A percentile compares a stretch with the other conserved stretches of the same genome.
Conservation (phyloP, 2,888 invertebrate genomes). For the Micropterix aruncella region DNA sequence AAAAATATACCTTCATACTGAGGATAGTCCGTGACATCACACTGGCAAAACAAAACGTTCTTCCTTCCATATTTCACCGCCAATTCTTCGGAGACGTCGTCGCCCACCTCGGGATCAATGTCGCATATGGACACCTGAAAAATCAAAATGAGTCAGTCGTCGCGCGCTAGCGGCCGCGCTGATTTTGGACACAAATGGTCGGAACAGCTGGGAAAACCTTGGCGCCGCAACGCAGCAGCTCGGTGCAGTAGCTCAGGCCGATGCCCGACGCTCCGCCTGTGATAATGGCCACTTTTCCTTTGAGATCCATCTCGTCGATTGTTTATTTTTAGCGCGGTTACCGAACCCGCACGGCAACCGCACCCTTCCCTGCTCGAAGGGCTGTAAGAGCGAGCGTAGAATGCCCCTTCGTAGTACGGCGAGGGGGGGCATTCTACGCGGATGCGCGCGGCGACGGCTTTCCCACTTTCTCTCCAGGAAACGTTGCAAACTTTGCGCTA, state of each 20-base stretch:
- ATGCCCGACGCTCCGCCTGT: constrained; percentile 63
- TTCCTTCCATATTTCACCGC: constrained; percentile 51
- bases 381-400: not conserved
- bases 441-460: not conserved
- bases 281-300: constrained; percentile 58
- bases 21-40: constrained; percentile 65
- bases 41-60: constrained; percentile 55
- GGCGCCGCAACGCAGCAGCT: constrained; percentile 56
- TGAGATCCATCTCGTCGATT: constrained; percentile 45
- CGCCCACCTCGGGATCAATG: constrained; percentile 55
- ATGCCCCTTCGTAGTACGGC: not conserved
- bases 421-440: not conserved
- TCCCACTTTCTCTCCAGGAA: too few relatives aligned
- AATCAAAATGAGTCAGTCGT: constrained; percentile 7
- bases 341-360: not conserved
- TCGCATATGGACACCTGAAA: constrained; percentile 59
- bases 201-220: constrained; percentile 37
- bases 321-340: not conserved
- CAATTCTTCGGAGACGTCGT: constrained; percentile 49
- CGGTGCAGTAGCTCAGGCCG: constrained; percentile 57
- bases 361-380: not conserved
- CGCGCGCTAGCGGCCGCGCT: constrained; percentile 15
- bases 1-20: constrained; percentile 53
- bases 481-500: too few relatives aligned
- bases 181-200: constrained; percentile 9